Base-by-base conservation (phyloP, 1,140 invertebrate species). In the Neoseiulus cucumeris region DNA sequence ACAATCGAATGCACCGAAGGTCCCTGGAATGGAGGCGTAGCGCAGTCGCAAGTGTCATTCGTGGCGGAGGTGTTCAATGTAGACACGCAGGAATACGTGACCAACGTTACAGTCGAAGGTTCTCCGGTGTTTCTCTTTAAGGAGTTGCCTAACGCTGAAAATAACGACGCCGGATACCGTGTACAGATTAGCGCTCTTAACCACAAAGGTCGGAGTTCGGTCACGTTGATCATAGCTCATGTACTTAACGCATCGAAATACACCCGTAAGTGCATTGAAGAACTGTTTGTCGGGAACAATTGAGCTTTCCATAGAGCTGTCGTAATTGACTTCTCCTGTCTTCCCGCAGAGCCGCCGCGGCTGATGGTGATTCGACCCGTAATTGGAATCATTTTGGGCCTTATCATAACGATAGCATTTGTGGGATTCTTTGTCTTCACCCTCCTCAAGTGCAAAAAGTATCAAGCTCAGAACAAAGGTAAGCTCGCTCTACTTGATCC, bases 161-260 rank as follows among this genome's bases (percentile, higher is more conserved):
- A 59, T 33, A 59, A 59, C 9, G 25, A 59, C 25, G 51, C 17
- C 51, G 51, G 51, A 29, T 59, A 29, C 33, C 51, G 51, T 25
- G 51, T 59, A 25, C 51, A 59, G 51, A 59, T 59, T 25, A 29
- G 33, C 22, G 51, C 51, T 14, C 51, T 17, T 4, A 59, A 59
- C 22, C 51, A 59, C 33, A 59, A 59, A 20, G 51, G 51, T 14
- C 51, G 51, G 22, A 59, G 51, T 33, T 29, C 25, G 25, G 25
- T 33, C 22, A 33, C 33, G 14, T 25, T 59, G 51, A 25, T 59
- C 12, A 59, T 59, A 18, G 51, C 51, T 59, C 51, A 59, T 25
- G 51, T 59, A 25, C 51, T 59, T 2, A 59, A 59, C 22, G 51
- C 51, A 25, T 59, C 51, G 51, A 59, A 59, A 33, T 59, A 59